These are phyloP conservation scores for Eulemur macaco DNA, from an alignment of 2,113 vertebrate genomes.

Conservation along the genomic window DNA sequence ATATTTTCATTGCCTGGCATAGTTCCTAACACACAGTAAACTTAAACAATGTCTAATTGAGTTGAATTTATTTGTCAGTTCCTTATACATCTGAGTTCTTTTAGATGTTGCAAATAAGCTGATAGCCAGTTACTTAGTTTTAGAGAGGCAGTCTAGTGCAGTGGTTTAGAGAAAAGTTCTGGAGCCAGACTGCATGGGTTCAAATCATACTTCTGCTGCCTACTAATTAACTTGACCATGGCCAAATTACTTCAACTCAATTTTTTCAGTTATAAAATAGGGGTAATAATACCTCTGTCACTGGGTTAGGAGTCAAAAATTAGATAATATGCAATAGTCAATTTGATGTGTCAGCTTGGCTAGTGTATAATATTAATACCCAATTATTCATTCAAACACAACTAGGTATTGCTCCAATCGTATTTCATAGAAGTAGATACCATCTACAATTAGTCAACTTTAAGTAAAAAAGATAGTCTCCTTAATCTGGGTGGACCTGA, in stretches of 20 bases:
- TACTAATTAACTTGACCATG: neutral
- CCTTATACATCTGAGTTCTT: neutral
- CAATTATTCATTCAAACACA: neutral
- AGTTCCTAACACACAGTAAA: neutral
- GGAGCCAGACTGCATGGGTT: neutral
- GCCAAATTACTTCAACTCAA: neutral
- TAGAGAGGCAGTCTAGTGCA: neutral
- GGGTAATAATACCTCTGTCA: neutral
- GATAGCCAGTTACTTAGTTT: neutral
- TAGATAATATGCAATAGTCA: neutral
- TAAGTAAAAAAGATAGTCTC: neutral
- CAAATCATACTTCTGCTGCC: neutral
- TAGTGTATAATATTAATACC: neutral
- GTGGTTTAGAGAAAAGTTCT: neutral
- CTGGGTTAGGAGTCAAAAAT: neutral
- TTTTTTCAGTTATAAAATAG: neutral
- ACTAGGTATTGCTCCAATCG: neutral
- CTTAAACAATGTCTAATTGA: neutral
- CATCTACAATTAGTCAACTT: neutral
- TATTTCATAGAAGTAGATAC: neutral
- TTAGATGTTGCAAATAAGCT: neutral
- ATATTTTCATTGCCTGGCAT: neutral
- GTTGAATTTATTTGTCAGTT: neutral
- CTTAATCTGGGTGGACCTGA: neutral
- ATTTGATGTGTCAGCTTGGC: neutral